Percentiles rank a stretch among this genome's conserved stretches.
Conservation (phyloP, 2,888 invertebrate species). For the Lochmaea capreae region DNA sequence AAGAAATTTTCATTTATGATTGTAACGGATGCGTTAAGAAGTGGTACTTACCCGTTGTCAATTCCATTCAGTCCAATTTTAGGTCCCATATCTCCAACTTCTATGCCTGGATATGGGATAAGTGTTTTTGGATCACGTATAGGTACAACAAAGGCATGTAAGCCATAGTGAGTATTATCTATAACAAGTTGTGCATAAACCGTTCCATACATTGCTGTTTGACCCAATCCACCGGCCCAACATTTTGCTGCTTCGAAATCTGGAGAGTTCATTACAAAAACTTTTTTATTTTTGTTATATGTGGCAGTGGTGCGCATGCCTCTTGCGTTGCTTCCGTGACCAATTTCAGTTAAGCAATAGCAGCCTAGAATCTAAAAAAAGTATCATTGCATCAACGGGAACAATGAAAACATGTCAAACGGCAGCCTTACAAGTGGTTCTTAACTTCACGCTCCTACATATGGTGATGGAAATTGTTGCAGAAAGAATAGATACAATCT, state of each 20-base stretch:
- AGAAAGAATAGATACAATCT: no score
- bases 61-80: slow-evolving; percentile 92
- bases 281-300: slow-evolving; percentile 77
- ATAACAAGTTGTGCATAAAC: slow-evolving; percentile 89
- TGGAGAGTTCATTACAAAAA: slow-evolving; percentile 80
- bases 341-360: slow-evolving; percentile 89
- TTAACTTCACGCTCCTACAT: no score
- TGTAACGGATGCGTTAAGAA: slow-evolving; percentile 3
- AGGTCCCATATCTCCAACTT: slow-evolving; percentile 92
- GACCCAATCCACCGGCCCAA: slow-evolving; percentile 86
- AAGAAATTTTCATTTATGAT: background rate
- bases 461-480: no score
- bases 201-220: slow-evolving; percentile 88
- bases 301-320: slow-evolving; percentile 89
- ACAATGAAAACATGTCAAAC: no score
- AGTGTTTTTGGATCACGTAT: slow-evolving; percentile 81
- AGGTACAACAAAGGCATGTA: slow-evolving; percentile 91
- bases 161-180: slow-evolving; percentile 82
- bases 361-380: slow-evolving; percentile 72
- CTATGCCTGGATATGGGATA: slow-evolving; percentile 80
- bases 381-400: background rate
- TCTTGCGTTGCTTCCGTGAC: slow-evolving; percentile 91
- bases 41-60: slow-evolving; percentile 84
- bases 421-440: no score
- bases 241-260: slow-evolving; percentile 83